phyloP scores from a whole-genome alignment of 2,888 invertebrate genomes.

The Eucera pruinosa region DNA sequence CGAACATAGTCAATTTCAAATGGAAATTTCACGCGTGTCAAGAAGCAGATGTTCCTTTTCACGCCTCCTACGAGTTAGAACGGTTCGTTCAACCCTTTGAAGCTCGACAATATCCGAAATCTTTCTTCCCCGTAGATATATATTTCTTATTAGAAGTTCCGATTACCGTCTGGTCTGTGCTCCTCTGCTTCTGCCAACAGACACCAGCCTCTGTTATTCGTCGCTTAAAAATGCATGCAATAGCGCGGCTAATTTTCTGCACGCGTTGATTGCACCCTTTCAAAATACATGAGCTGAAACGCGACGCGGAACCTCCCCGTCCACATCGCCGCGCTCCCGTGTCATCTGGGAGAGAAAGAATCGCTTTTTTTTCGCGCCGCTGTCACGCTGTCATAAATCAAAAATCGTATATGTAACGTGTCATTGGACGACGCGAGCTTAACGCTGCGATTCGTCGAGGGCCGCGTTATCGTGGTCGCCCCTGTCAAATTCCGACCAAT shows the following conservation, averaged over 20 bases:
- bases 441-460: slow-evolving; percentile 19
- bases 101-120: too few species aligned
- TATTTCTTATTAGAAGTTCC: too few species aligned
- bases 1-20: too few species aligned
- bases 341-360: neutral
- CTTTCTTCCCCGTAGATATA: too few species aligned
- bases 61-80: too few species aligned
- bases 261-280: slow-evolving; percentile 23
- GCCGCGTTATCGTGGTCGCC: slow-evolving; percentile 18
- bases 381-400: slow-evolving; percentile 12
- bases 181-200: neutral
- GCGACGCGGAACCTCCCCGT: neutral
- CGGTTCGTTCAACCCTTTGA: too few species aligned
- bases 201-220: neutral
- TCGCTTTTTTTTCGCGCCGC: too few species aligned
- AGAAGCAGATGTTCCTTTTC: too few species aligned
- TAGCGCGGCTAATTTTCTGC: slow-evolving; percentile 33
- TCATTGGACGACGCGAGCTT: slow-evolving; percentile 16
- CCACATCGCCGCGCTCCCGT: too few species aligned
- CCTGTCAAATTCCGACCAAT: slow-evolving; percentile 7
- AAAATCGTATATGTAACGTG: slow-evolving; percentile 11
- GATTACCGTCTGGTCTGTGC: too few species aligned
- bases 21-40: too few species aligned
- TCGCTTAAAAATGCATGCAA: slow-evolving; percentile 23
- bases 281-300: slow-evolving; percentile 4